Base-by-base conservation (phyloP, 2,888 invertebrate species). In the Drosophila rubida region DNA sequence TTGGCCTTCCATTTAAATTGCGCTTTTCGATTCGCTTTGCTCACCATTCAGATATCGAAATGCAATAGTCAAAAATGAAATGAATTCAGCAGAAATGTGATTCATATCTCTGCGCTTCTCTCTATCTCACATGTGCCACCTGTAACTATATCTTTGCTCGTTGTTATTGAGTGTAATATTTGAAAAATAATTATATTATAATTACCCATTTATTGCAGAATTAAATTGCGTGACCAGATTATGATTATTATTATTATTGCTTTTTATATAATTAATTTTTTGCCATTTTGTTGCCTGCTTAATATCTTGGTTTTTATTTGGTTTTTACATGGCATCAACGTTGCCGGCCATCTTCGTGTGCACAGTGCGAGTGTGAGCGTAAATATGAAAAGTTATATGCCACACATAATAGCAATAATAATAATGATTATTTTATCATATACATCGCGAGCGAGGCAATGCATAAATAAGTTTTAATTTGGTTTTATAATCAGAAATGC, bases 391-490 rank as follows among this genome's bases (percentile, higher is more conserved):
- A 71, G 66, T 81, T 53, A 87, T 69, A 66, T 69, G 63, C 60
- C 67, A 55, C 69, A 70, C 30, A 75, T 66, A 60, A 63, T 68
- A 71, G 54, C 54, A 68, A 71, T 54, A 64, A 74, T 77, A 74
- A 82, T 57, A 50, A 79, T 70, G 59, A 68, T 68, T 61, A 64
- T 60, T 68, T 68, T 64, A 66, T 73, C 67, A 63, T 57, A 45
- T 35, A 57, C 30, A 55, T 23, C 59, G 48, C 59, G 66, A 45
- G 50, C 67, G 57, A 55, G 48, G 35, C 76, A 61, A 54, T 75
- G 87, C 72, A 87, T 87, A 82, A 83, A 83, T 85, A 83, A 69
- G 69, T 85, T 87, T 85, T 79, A 87, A 83, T 83, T 83, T 74
- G 74, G 66, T 73, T 87, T 78, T 71, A 70, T 84, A 81, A 80